A percentile compares a stretch with the other conserved stretches of the same genome.
Conservation (phyloP, 2,888 invertebrate species). For the Metallyticus violacea region DNA sequence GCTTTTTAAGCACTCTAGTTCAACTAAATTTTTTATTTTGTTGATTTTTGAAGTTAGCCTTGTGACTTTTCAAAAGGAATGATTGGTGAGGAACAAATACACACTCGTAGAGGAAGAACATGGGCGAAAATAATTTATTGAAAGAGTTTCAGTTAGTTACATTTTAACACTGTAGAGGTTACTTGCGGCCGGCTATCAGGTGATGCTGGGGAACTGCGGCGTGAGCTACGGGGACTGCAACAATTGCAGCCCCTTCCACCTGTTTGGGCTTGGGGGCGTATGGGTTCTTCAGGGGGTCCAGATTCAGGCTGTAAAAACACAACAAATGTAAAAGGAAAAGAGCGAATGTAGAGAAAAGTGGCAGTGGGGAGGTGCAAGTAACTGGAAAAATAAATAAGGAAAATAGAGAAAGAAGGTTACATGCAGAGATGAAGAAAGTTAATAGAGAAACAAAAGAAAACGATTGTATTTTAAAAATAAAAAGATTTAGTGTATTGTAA, state of each 20-base stretch:
- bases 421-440: no score
- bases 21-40: no score
- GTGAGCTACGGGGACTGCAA: not conserved
- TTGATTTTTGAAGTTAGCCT: no score
- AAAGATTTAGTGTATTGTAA: no score
- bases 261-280: slow-evolving; percentile 71
- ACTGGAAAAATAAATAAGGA: not conserved
- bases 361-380: not conserved
- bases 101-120: not conserved
- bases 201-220: not conserved
- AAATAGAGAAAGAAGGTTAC: no score
- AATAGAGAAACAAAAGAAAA: no score
- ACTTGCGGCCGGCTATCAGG: not conserved
- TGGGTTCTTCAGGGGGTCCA: slow-evolving; percentile 77
- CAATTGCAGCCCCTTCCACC: slow-evolving; percentile 42
- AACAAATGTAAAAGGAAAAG: not conserved
- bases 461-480: no score
- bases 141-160: not conserved
- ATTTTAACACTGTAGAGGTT: not conserved
- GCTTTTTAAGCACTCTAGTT: no score
- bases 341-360: not conserved
- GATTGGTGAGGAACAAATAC: not conserved
- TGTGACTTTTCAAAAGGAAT: no score
- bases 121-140: not conserved
- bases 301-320: slow-evolving; percentile 62